Conservation (phyloP, 2,888 invertebrate species). For the Tenthredo distinguenda region DNA sequence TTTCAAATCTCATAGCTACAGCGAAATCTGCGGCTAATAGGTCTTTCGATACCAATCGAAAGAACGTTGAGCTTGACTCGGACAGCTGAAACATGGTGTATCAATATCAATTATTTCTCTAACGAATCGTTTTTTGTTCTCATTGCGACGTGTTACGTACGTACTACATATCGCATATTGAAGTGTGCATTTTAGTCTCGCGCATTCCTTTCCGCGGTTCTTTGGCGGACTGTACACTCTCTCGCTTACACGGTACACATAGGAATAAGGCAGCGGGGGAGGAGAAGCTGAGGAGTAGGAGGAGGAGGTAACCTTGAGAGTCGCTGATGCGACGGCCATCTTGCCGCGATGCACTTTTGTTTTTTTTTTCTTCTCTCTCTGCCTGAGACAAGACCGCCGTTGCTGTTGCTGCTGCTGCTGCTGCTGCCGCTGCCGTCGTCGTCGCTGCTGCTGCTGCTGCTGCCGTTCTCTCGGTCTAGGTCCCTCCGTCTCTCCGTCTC, state of each 20-base stretch:
- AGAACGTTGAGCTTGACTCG: background rate
- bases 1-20: background rate
- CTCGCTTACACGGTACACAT: constrained; percentile 41
- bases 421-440: background rate
- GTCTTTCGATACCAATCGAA: background rate
- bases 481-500: constrained; percentile 56
- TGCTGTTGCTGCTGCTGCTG: background rate
- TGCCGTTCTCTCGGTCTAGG: constrained; percentile 47
- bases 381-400: constrained; percentile 32
- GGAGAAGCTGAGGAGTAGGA: constrained; percentile 60
- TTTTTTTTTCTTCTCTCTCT: constrained; percentile 53
- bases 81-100: background rate
- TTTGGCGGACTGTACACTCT: constrained; percentile 65
- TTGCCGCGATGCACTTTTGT: constrained; percentile 75
- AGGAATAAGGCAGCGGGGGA: constrained; percentile 61
- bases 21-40: background rate
- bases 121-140: background rate
- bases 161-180: background rate
- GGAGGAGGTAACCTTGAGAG: constrained; percentile 72
- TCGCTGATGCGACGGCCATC: constrained; percentile 74
- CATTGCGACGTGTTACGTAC: background rate
- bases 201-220: constrained; percentile 63
- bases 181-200: constrained; percentile 60
- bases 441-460: constrained; percentile 28
- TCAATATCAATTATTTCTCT: background rate